A percentile compares a stretch with the other conserved stretches of the same genome.
phyloP scores from a whole-genome alignment of 2,888 invertebrate genomes.

The Rhingia rostrata region DNA sequence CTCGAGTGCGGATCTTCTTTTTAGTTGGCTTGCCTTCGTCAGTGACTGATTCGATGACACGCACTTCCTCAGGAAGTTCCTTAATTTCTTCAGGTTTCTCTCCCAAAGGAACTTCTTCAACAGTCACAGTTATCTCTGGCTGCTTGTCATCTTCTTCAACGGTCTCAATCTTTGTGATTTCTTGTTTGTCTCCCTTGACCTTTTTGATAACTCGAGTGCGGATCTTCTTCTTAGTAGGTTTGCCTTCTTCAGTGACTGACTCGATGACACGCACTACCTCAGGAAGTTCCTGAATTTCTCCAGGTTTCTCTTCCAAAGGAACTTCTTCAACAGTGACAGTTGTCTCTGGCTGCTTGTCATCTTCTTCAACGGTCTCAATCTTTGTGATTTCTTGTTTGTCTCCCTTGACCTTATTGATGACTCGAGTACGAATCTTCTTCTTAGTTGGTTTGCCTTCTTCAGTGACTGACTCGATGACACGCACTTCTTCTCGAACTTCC shows the following conservation, averaged over 20 bases:
- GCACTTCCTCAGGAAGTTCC: constrained; percentile 46
- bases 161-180: constrained; percentile 36
- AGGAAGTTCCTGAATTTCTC: constrained; percentile 16
- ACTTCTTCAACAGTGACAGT: constrained; percentile 27
- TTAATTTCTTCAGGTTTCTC: constrained; percentile 15
- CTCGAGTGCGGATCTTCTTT: constrained; percentile 41
- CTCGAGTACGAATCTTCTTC: constrained; percentile 37
- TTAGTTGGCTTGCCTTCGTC: constrained; percentile 49
- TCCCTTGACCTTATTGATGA: constrained; percentile 31
- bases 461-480: constrained; percentile 28
- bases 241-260: constrained; percentile 45
- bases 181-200: constrained; percentile 42
- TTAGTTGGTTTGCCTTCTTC: constrained; percentile 52
- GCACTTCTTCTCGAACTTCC: constrained; percentile 38
- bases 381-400: constrained; percentile 43
- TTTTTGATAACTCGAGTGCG: constrained; percentile 28
- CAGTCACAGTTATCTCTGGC: constrained; percentile 29
- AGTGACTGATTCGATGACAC: constrained; percentile 28
- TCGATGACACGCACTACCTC: constrained; percentile 44
- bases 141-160: constrained; percentile 40
- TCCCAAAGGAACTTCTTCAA: constrained; percentile 12
- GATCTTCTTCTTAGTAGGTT: constrained; percentile 41
- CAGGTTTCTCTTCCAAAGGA: constrained; percentile 4
- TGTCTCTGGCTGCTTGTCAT: constrained; percentile 34
- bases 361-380: constrained; percentile 24